phyloP scores from a whole-genome alignment of 1,140 invertebrate genomes.

The Danaus melanippus region DNA sequence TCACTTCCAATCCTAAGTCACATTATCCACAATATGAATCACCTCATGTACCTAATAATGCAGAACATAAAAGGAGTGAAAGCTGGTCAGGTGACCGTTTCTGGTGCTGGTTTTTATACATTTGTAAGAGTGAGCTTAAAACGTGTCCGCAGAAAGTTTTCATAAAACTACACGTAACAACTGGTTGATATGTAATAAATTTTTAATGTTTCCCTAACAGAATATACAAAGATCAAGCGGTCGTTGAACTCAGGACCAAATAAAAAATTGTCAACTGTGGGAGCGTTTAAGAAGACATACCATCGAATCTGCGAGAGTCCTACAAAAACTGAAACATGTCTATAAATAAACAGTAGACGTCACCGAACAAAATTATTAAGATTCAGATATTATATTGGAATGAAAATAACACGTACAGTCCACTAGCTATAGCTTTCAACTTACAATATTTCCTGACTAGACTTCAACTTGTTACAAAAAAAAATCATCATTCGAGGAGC shows the following conservation, averaged over 20 bases:
- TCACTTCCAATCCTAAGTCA: conserved; percentile 4
- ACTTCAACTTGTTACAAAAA: neutral
- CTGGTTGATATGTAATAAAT: conserved; percentile 14
- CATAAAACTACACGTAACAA: conserved; percentile 11
- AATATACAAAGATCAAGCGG: conserved; percentile 43
- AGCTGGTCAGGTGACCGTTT: conserved; percentile 15
- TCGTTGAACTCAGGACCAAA: conserved; percentile 34
- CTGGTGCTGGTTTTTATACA: conserved; percentile 22
- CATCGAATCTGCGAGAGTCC: conserved; percentile 4
- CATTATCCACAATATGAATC: conserved; percentile 9
- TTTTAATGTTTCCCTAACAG: conserved; percentile 33
- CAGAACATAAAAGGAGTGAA: conserved; percentile 20
- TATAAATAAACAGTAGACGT: conserved; percentile 6
- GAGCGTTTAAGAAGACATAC: conserved; percentile 24
- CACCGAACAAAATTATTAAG: neutral
- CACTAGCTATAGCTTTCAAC: neutral
- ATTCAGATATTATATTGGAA: neutral
- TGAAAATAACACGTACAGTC: conserved; percentile 1
- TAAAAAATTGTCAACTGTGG: conserved; percentile 54
- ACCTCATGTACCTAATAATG: conserved; percentile 11
- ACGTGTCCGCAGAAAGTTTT: conserved; percentile 21
- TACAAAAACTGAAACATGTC: conserved; percentile 9
- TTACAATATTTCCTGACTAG: neutral
- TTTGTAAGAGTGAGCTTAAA: conserved; percentile 21
- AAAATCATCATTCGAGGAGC: conserved; percentile 14